Evolutionary conservation across 2,888 invertebrate species (phyloP).

Genomic region (Tenodera sinensis): DNA sequence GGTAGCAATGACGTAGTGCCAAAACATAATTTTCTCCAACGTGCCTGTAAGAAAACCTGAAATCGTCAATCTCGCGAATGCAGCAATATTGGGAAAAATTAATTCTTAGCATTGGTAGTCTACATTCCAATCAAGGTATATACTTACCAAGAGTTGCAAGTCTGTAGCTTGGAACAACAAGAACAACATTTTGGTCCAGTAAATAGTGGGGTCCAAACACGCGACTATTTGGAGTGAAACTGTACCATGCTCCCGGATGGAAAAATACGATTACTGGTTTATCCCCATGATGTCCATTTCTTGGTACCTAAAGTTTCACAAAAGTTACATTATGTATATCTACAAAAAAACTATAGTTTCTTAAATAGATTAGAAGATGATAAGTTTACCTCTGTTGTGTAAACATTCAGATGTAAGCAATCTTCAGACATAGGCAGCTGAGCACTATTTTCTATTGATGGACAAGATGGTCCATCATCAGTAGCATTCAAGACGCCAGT

Average conservation of each 20-base stretch:
- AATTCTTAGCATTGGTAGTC: too few relatives aligned
- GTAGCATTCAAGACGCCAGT: neutral
- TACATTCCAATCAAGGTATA: too few relatives aligned
- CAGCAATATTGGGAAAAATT: too few relatives aligned
- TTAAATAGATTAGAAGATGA: too few relatives aligned
- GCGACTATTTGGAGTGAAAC: constrained; percentile 55
- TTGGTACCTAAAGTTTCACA: neutral
- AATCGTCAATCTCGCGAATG: too few relatives aligned
- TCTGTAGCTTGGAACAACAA: constrained; percentile 45
- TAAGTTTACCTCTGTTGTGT: neutral
- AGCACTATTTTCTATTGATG: neutral
- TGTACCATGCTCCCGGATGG: constrained; percentile 65
- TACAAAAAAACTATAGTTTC: too few relatives aligned
- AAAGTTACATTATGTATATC: neutral
- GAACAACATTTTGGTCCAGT: constrained; percentile 60
- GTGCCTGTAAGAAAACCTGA: too few relatives aligned
- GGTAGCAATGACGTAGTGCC: too few relatives aligned
- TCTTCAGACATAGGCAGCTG: neutral
- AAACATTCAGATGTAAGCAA: constrained; percentile 2
- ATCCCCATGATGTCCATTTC: neutral
- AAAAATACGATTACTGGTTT: constrained; percentile 64
- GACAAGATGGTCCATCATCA: neutral
- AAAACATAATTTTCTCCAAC: too few relatives aligned
- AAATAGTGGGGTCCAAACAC: constrained; percentile 58
- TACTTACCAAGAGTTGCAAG: constrained; percentile 16